Conservation (phyloP, 2,797 vertebrate genomes). For the Platalea minor region DNA sequence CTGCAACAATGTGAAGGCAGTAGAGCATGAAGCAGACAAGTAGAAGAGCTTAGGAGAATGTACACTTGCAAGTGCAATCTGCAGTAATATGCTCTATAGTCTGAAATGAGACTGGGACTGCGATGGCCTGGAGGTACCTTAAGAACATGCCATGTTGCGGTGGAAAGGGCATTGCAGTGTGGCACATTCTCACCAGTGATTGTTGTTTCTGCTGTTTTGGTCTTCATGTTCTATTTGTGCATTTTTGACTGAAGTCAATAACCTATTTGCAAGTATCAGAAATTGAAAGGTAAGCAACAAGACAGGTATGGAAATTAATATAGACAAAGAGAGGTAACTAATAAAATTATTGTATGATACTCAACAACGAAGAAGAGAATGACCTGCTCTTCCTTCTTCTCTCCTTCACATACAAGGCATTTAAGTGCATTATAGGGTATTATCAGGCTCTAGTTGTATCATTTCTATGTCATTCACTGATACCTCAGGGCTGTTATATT, state of each 20-base stretch:
- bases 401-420: background rate
- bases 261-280: background rate
- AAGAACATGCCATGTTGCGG: background rate
- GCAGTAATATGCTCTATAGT: background rate
- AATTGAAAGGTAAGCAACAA: background rate
- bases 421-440: background rate
- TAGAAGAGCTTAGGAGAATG: background rate
- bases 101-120: background rate
- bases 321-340: background rate
- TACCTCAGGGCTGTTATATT: background rate
- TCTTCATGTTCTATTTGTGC: background rate
- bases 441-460: background rate
- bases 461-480: rapidly evolving
- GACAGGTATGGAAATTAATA: background rate
- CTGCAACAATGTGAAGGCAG: background rate
- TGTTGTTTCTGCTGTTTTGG: background rate
- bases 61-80: background rate
- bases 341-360: background rate
- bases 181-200: background rate
- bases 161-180: background rate
- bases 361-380: background rate
- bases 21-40: background rate
- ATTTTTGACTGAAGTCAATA: background rate
- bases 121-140: background rate
- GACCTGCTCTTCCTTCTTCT: background rate